A percentile compares a stretch with the other conserved stretches of the same genome.
Evolutionary conservation across 2,797 vertebrate genomes (phyloP).

Genomic region (Gallinago solitaria): DNA sequence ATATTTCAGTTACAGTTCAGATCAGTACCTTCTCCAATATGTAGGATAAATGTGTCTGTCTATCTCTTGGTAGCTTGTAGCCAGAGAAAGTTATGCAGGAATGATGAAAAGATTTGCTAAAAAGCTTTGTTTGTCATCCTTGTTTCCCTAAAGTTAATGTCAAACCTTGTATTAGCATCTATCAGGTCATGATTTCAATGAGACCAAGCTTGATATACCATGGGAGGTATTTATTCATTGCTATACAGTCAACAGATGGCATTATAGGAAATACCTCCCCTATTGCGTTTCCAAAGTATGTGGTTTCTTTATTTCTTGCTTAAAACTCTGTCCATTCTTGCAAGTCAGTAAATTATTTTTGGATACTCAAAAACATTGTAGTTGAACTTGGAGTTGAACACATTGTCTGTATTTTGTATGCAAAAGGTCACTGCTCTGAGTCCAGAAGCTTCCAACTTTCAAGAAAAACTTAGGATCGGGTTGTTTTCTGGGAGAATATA

Average conservation of each 20-base stretch:
- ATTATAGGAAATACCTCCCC: neutral
- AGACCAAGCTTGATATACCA: neutral
- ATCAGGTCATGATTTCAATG: neutral
- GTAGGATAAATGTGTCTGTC: neutral
- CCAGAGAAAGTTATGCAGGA: neutral
- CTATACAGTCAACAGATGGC: neutral
- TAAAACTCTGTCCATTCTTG: neutral
- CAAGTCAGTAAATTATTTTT: neutral
- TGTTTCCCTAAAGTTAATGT: neutral
- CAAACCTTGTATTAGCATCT: neutral
- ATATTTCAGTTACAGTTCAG: neutral
- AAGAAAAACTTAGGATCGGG: neutral
- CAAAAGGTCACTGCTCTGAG: neutral
- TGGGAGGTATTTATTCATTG: neutral
- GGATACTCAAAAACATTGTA: neutral
- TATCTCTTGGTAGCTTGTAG: neutral
- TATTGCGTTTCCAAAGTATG: neutral
- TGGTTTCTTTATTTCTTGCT: neutral
- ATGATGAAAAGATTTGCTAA: neutral
- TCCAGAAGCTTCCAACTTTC: neutral
- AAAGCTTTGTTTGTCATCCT: neutral
- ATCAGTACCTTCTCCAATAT: neutral
- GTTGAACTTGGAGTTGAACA: neutral
- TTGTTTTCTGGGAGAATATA: neutral
- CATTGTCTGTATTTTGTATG: neutral